Conservation (phyloP, 2,113 vertebrate species). For the Laticauda colubrina region DNA sequence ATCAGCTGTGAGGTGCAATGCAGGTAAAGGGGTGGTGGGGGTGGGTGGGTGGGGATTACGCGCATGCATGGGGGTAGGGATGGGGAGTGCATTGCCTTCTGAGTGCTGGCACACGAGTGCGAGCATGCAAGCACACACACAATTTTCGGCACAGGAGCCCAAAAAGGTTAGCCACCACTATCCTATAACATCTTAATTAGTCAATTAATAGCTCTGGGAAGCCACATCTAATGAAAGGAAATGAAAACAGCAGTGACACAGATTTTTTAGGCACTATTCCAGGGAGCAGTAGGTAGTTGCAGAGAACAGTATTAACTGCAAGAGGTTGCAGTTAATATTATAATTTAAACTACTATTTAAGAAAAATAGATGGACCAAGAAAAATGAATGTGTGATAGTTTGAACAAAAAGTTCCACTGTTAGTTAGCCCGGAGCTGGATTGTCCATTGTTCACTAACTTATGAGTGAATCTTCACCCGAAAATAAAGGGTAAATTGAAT, state of each 20-base stretch:
- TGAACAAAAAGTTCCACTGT: slow-evolving; percentile 51
- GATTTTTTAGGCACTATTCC: slow-evolving; percentile 23
- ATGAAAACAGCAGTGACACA: neutral
- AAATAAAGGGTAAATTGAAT: slow-evolving; percentile 59
- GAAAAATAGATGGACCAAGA: slow-evolving; percentile 54
- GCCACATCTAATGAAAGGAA: neutral
- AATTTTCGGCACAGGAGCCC: too few species aligned
- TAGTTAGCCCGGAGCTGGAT: slow-evolving; percentile 26
- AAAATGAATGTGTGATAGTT: slow-evolving; percentile 56
- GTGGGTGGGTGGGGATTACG: too few species aligned
- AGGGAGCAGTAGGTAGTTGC: neutral
- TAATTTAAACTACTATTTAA: slow-evolving; percentile 29
- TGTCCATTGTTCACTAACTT: slow-evolving; percentile 47
- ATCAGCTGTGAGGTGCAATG: too few species aligned
- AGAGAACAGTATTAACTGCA: neutral
- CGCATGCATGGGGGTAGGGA: too few species aligned
- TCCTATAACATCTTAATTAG: neutral
- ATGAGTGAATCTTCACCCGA: slow-evolving; percentile 60
- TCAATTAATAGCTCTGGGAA: neutral
- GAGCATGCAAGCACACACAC: too few species aligned
- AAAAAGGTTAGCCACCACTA: too few species aligned
- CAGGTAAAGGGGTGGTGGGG: too few species aligned
- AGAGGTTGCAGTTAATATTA: neutral
- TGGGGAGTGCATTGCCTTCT: too few species aligned
- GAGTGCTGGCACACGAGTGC: too few species aligned